Percentiles rank a stretch among this genome's conserved stretches.
These are phyloP conservation scores for Melanostoma scalare DNA, from an alignment of 2,888 invertebrate species.

Conservation along the genomic window DNA sequence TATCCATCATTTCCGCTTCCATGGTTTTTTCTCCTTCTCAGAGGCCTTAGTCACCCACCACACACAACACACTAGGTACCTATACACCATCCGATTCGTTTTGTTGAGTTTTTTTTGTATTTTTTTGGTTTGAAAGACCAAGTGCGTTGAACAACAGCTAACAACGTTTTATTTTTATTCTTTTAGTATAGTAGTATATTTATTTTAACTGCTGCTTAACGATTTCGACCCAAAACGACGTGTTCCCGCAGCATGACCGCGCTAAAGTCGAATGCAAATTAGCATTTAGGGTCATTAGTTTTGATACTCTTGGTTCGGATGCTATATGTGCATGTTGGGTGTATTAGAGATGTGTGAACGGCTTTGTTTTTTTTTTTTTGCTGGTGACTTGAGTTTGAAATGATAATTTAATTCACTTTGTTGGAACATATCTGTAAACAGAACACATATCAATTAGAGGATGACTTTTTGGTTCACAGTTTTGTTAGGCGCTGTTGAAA, in stretches of 20 bases:
- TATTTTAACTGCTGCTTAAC: slow-evolving; percentile 32
- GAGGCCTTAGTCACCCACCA: slow-evolving; percentile 58
- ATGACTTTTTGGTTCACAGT: slow-evolving; percentile 17
- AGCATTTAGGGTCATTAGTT: slow-evolving; percentile 72
- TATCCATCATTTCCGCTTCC: slow-evolving; percentile 82
- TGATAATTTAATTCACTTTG: slow-evolving; percentile 45
- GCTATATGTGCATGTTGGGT: slow-evolving; percentile 45
- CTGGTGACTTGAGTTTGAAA: slow-evolving; percentile 24
- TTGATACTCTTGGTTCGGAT: slow-evolving; percentile 46
- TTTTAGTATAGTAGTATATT: no score
- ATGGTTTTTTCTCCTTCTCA: slow-evolving; percentile 77
- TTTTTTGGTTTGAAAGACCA: neutral
- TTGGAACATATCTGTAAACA: neutral
- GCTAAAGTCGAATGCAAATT: slow-evolving; percentile 68
- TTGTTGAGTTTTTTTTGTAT: no score
- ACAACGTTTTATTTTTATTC: neutral
- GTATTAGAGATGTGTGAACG: slow-evolving; percentile 58
- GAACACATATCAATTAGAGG: slow-evolving; percentile 17
- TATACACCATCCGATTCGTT: no score
- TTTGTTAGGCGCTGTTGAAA: no score
- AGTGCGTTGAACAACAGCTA: slow-evolving; percentile 63
- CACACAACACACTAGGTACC: slow-evolving; percentile 15
- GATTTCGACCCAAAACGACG: slow-evolving; percentile 56
- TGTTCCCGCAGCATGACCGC: slow-evolving; percentile 67
- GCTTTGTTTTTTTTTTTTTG: slow-evolving; percentile 4